Evolutionary conservation across 53 echinoderm and acorn worm species (phyloP).

Genomic region (Arbacia lixula): DNA sequence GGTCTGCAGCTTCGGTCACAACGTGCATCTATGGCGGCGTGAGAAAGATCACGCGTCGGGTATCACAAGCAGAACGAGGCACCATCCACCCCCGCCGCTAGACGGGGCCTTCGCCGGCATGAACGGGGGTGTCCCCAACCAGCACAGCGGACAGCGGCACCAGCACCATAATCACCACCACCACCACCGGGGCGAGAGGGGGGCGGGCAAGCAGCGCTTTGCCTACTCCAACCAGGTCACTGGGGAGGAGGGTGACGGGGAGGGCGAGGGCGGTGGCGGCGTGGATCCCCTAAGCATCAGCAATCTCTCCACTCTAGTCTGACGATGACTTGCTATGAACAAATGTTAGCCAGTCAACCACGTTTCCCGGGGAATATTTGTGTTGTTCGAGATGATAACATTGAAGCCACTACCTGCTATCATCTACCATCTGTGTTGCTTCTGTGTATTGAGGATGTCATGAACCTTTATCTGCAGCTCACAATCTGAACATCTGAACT

Average conservation of each 20-base stretch:
- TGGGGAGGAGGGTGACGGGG: neutral
- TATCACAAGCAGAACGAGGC: constrained; percentile 43
- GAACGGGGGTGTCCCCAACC: constrained; percentile 8
- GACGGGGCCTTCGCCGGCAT: constrained; percentile 29
- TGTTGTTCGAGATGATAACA: no score
- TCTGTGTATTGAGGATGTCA: no score
- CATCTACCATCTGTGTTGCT: no score
- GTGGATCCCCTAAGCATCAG: constrained; percentile 48
- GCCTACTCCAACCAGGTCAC: constrained; percentile 40
- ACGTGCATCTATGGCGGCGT: constrained; percentile 76
- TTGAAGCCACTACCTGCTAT: no score
- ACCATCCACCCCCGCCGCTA: constrained; percentile 38
- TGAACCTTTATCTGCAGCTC: no score
- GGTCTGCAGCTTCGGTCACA: constrained; percentile 79
- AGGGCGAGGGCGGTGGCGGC: neutral
- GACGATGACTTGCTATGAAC: constrained; percentile 60
- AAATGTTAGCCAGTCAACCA: no score
- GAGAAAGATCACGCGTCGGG: constrained; percentile 46
- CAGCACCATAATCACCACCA: constrained; percentile 2
- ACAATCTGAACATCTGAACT: no score
- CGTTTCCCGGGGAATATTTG: no score
- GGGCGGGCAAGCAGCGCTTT: constrained; percentile 13
- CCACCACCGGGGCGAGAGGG: neutral
- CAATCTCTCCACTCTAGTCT: constrained; percentile 52
- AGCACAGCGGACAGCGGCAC: neutral